Evolutionary conservation across 2,888 invertebrate genomes (phyloP).

Genomic region (Galerucella pusilla): DNA sequence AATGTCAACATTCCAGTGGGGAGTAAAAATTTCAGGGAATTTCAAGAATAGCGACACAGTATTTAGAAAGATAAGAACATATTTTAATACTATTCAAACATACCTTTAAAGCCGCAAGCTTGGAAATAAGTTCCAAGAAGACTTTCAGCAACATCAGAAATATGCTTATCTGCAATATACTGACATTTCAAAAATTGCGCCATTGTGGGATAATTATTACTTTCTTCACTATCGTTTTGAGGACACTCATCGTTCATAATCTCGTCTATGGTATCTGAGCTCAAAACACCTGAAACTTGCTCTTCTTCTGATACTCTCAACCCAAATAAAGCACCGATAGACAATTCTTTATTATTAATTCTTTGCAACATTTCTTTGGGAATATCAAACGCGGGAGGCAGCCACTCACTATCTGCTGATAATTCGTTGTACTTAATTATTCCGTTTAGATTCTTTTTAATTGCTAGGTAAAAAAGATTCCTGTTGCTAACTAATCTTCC

Average conservation of each 20-base stretch:
- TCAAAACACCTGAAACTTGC: constrained; percentile 57
- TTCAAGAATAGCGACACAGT: no score
- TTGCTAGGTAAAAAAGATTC: constrained; percentile 83
- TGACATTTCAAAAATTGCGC: constrained; percentile 66
- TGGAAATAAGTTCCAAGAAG: constrained; percentile 82
- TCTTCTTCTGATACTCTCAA: constrained; percentile 65
- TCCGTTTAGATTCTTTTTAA: constrained; percentile 68
- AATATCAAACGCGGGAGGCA: constrained; percentile 81
- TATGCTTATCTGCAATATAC: constrained; percentile 71
- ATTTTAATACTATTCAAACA: constrained; percentile 23
- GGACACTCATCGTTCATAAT: constrained; percentile 37
- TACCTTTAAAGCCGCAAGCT: constrained; percentile 64
- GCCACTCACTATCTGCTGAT: constrained; percentile 77
- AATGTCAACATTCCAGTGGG: no score
- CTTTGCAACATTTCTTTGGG: constrained; percentile 66
- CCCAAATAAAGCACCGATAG: constrained; percentile 65
- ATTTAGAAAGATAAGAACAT: no score
- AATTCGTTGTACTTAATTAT: constrained; percentile 75
- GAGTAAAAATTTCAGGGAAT: no score
- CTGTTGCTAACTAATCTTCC: constrained; percentile 81
- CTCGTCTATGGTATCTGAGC: constrained; percentile 50
- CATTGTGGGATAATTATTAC: constrained; percentile 54
- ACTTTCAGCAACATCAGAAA: constrained; percentile 89
- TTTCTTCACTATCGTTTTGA: constrained; percentile 54
- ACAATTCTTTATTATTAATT: constrained; percentile 64